Conservation (phyloP, 2,888 invertebrate species). For the Dolichomitus sp. region DNA sequence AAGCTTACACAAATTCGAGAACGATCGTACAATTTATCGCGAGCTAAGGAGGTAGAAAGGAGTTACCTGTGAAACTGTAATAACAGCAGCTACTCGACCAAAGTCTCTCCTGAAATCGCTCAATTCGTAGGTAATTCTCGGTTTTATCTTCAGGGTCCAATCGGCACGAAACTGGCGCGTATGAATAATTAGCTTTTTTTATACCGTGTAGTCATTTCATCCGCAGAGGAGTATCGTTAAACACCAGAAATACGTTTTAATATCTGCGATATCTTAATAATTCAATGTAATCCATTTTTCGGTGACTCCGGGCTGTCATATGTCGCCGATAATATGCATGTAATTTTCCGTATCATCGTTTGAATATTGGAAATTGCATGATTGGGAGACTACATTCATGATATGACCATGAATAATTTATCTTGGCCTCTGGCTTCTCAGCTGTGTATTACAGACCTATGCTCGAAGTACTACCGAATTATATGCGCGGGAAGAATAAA, state of each 20-base stretch:
- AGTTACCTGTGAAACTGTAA: constrained; percentile 26
- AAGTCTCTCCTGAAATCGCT: constrained; percentile 25
- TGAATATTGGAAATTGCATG: not conserved
- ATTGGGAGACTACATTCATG: not conserved
- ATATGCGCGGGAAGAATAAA: no score
- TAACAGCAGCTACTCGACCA: constrained; percentile 6
- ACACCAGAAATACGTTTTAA: not conserved
- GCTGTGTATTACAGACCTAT: not conserved
- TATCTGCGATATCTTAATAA: not conserved
- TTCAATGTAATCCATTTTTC: not conserved
- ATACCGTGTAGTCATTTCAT: not conserved
- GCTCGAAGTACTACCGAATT: not conserved
- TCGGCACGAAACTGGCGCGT: constrained; percentile 41
- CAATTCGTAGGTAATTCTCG: constrained; percentile 35
- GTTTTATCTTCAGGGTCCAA: constrained; percentile 39
- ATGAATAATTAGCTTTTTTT: constrained; percentile 17
- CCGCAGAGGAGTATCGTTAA: not conserved
- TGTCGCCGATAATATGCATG: not conserved
- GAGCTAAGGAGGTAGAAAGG: constrained; percentile 1
- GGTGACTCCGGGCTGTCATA: not conserved
- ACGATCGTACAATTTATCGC: constrained; percentile 14
- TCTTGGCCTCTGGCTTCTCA: not conserved
- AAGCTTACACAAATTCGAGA: constrained; percentile 13
- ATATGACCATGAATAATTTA: constrained; percentile 2
- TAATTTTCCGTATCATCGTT: not conserved